Evolutionary conservation across 1,140 invertebrate species (phyloP).

Genomic region (Harpegnathos saltator): DNA sequence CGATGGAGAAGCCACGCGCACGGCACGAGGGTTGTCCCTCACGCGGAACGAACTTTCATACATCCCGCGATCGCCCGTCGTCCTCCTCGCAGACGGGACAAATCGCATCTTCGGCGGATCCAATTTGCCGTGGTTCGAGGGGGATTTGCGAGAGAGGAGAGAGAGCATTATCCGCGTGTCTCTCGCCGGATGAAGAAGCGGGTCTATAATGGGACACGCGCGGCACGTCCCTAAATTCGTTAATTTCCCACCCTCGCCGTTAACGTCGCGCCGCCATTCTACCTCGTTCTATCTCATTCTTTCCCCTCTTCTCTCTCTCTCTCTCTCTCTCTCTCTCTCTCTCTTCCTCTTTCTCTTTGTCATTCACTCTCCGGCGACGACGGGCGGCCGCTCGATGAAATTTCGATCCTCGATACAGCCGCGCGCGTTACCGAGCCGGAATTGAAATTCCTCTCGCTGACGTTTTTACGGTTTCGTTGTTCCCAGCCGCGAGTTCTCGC

Average conservation of each 20-base stretch:
- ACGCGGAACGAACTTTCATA: neutral
- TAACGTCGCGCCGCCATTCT: neutral
- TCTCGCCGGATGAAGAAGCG: constrained; percentile 10
- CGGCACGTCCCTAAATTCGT: constrained; percentile 34
- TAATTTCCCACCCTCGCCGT: constrained; percentile 24
- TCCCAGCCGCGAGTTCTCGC: neutral
- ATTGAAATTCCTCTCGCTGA: constrained; percentile 49
- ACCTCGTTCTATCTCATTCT: neutral
- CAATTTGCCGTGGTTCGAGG: constrained; percentile 4
- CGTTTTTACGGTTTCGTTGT: constrained; percentile 39
- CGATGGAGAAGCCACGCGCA: too few relatives aligned
- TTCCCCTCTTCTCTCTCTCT: too few relatives aligned
- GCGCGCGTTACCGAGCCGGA: neutral
- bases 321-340: too few relatives aligned
- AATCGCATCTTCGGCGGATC: constrained; percentile 27
- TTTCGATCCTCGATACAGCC: constrained; percentile 17
- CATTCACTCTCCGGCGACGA: too few relatives aligned
- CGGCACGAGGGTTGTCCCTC: neutral
- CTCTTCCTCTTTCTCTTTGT: too few relatives aligned
- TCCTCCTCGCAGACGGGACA: neutral
- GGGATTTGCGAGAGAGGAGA: neutral
- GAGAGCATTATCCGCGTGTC: neutral
- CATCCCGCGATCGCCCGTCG: neutral
- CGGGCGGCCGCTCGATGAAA: constrained; percentile 5
- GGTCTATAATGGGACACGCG: constrained; percentile 9